Evolutionary conservation across 2,888 invertebrate genomes (phyloP).

Genomic region (Tiphia femorata): DNA sequence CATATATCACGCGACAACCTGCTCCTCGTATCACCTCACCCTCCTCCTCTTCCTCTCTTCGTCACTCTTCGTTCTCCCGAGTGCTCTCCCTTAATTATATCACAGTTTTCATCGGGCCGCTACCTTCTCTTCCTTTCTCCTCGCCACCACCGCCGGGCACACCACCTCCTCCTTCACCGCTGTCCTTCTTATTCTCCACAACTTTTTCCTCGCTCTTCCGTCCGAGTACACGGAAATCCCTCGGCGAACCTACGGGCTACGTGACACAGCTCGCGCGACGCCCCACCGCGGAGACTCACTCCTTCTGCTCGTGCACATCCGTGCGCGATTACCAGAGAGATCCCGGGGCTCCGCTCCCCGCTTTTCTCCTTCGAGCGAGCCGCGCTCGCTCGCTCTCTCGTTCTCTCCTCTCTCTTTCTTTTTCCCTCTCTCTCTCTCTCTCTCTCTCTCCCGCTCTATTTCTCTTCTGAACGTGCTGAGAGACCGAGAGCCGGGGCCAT

Average conservation of each 20-base stretch:
- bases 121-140: too few relatives aligned
- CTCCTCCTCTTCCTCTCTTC: too few relatives aligned
- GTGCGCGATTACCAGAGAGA: too few relatives aligned
- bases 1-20: too few relatives aligned
- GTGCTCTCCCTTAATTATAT: too few relatives aligned
- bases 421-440: conserved; percentile 1
- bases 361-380: background rate
- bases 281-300: background rate
- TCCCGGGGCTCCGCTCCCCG: too few relatives aligned
- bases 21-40: too few relatives aligned
- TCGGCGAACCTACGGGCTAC: background rate
- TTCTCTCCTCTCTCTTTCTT: background rate
- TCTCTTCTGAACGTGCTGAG: too few relatives aligned
- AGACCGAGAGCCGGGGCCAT: too few relatives aligned
- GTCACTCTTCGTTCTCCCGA: too few relatives aligned
- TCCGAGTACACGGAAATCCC: background rate
- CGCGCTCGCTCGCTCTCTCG: background rate
- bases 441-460: conserved; percentile 12
- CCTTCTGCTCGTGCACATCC: background rate
- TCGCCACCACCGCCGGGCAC: too few relatives aligned
- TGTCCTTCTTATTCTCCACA: background rate
- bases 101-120: too few relatives aligned
- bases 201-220: background rate
- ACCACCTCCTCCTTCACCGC: background rate
- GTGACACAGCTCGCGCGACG: background rate